Evolutionary conservation across 1,140 invertebrate species (phyloP).

Genomic region (Conopomorpha cramerella): DNA sequence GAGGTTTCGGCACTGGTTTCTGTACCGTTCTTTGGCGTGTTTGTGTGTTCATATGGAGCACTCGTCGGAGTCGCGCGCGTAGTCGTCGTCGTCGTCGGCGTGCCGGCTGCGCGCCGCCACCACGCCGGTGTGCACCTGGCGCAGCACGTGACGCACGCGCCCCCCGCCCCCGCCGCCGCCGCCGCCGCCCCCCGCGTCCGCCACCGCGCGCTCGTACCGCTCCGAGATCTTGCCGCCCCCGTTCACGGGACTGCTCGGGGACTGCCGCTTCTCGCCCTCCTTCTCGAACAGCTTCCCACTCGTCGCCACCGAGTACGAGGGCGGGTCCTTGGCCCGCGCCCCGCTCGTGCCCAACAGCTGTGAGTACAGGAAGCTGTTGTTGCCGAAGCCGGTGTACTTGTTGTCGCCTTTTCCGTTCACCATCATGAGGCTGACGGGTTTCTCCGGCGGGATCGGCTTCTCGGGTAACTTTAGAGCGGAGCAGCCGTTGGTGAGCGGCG

Average conservation of each 20-base stretch:
- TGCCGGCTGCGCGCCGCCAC: conserved; percentile 22
- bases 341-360: conserved; percentile 39
- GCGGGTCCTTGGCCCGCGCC: conserved; percentile 35
- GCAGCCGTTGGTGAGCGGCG: conserved; percentile 20
- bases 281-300: conserved; percentile 27
- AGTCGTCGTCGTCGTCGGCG: conserved; percentile 59
- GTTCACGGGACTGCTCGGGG: conserved; percentile 38
- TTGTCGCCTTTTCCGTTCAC: conserved; percentile 50
- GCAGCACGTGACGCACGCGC: conserved; percentile 42
- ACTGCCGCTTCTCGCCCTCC: conserved; percentile 14
- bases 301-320: conserved; percentile 38
- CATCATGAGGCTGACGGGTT: conserved; percentile 50
- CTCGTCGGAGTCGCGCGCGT: conserved; percentile 65
- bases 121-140: conserved; percentile 45
- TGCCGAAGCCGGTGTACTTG: conserved; percentile 26
- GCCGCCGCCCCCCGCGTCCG: conserved; percentile 38
- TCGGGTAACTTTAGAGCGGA: conserved; percentile 23
- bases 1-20: too few species aligned
- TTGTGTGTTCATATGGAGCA: conserved; percentile 54
- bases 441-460: conserved; percentile 43
- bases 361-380: conserved; percentile 55
- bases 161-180: conserved; percentile 34
- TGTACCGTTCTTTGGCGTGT: too few species aligned
- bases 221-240: conserved; percentile 56
- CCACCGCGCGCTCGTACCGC: conserved; percentile 49